Conservation (phyloP, 2,888 invertebrate species). For the Neelides folsomi region DNA sequence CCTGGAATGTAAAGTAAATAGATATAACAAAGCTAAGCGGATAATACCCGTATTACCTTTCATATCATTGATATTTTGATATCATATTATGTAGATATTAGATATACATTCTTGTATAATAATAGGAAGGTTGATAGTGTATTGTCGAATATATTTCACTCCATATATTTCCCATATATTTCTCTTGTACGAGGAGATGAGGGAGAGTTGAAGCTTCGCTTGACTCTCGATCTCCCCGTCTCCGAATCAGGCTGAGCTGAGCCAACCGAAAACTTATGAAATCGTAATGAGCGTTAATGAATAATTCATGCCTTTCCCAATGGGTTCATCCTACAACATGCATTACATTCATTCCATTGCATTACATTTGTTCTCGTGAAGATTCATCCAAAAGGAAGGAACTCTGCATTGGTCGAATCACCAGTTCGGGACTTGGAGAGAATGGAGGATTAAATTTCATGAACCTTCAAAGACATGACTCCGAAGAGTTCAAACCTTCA, state of each 20-base stretch:
- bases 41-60: no score
- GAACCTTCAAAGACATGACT: conserved; percentile 1
- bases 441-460: no score
- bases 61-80: no score
- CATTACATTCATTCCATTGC: conserved; percentile 1
- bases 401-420: neutral
- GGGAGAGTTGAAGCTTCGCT: neutral
- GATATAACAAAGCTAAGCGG: no score
- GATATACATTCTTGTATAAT: no score
- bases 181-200: neutral
- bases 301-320: conserved; percentile 12
- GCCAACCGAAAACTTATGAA: conserved; percentile 9
- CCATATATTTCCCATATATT: neutral
- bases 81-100: no score
- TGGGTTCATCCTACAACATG: conserved; percentile 9
- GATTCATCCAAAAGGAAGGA: neutral
- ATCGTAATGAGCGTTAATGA: conserved; percentile 15
- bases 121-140: neutral
- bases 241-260: neutral
- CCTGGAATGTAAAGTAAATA: no score
- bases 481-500: neutral
- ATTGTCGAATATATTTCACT: no score
- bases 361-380: neutral
- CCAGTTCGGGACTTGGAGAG: neutral
- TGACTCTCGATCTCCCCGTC: neutral